These are phyloP conservation scores for Mythimna vitellina DNA, from an alignment of 2,888 invertebrate genomes.

Conservation along the genomic window DNA sequence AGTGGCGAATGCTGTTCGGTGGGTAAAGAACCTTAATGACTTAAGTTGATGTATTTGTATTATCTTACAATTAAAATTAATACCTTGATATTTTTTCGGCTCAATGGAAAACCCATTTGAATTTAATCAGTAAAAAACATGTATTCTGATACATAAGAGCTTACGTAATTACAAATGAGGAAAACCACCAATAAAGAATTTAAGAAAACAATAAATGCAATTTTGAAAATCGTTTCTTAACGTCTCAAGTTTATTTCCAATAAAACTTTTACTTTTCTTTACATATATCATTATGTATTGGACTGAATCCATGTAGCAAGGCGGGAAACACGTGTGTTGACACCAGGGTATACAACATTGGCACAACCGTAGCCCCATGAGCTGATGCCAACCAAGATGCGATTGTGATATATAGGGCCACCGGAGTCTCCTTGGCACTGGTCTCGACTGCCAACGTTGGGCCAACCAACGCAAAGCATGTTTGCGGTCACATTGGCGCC, in stretches of 20 bases:
- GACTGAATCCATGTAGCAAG: slow-evolving; percentile 71
- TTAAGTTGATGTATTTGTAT: slow-evolving; percentile 19
- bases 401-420: slow-evolving; percentile 74
- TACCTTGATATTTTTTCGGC: slow-evolving; percentile 31
- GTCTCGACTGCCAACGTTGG: slow-evolving; percentile 72
- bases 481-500: slow-evolving; percentile 69
- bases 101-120: slow-evolving; percentile 35
- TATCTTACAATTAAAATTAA: slow-evolving; percentile 41
- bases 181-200: background rate
- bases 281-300: slow-evolving; percentile 53
- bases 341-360: slow-evolving; percentile 66
- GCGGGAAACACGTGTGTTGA: slow-evolving; percentile 73
- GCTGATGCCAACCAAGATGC: slow-evolving; percentile 67
- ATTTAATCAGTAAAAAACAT: slow-evolving; percentile 26
- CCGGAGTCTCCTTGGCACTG: slow-evolving; percentile 78
- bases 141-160: background rate
- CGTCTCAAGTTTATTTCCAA: background rate
- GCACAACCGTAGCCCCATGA: slow-evolving; percentile 72
- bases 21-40: slow-evolving; percentile 5
- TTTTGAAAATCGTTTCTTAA: background rate
- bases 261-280: background rate
- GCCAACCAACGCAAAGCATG: slow-evolving; percentile 78
- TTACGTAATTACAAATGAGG: slow-evolving; percentile 1
- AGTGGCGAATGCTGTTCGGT: background rate
- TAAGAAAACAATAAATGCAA: background rate